phyloP scores from a whole-genome alignment of 2,113 vertebrate species.

The Cygnus atratus region DNA sequence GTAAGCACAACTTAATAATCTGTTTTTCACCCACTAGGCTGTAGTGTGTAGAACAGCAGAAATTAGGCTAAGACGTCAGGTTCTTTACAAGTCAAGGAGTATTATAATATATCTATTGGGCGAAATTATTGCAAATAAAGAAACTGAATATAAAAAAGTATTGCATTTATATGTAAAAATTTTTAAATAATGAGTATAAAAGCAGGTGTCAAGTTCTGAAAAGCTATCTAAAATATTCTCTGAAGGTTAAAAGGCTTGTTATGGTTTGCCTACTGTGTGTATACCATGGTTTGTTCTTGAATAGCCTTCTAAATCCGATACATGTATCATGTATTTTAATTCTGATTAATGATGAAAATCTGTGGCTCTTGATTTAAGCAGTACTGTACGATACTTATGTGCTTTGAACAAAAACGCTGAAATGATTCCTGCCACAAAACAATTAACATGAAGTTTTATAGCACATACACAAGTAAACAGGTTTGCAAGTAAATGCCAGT shows the following conservation, averaged over 20 bases:
- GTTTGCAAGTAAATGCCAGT: constrained; percentile 68
- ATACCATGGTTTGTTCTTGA: constrained; percentile 20
- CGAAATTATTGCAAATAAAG: constrained; percentile 41
- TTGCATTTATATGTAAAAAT: constrained; percentile 59
- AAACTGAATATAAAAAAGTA: constrained; percentile 60
- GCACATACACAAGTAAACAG: constrained; percentile 60
- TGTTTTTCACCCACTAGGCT: constrained; percentile 39
- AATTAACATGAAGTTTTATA: constrained; percentile 35
- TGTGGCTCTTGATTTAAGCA: constrained; percentile 50
- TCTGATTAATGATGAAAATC: constrained; percentile 38
- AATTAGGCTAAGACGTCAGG: constrained; percentile 11
- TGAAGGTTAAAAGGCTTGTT: constrained; percentile 36
- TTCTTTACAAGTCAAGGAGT: constrained; percentile 53
- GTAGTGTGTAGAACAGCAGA: constrained; percentile 59
- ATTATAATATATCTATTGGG: constrained; percentile 17
- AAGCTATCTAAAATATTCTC: constrained; percentile 48
- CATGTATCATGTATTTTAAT: not conserved
- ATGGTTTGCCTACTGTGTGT: constrained; percentile 20
- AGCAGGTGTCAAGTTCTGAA: constrained; percentile 46
- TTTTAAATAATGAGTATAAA: constrained; percentile 54
- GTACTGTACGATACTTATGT: constrained; percentile 7
- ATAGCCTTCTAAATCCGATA: constrained; percentile 10
- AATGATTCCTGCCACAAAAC: constrained; percentile 33
- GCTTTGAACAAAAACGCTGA: constrained; percentile 54
- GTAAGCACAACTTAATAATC: constrained; percentile 9